Evolutionary conservation across 1,140 invertebrate species (phyloP).

Genomic region (Drosophila elegans): DNA sequence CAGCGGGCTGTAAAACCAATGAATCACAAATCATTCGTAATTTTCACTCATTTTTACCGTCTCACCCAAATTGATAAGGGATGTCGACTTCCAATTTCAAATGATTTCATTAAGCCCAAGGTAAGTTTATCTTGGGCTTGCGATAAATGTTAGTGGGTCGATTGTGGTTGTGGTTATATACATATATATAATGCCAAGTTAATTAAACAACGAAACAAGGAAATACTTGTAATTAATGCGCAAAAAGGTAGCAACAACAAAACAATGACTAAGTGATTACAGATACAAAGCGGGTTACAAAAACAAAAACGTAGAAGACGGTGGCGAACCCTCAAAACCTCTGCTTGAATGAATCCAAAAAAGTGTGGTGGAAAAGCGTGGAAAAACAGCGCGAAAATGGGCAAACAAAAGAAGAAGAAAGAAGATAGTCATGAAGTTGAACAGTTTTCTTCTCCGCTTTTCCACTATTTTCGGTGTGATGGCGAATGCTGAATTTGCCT

Average conservation of each 20-base stretch:
- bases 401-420: slow-evolving; percentile 43
- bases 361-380: slow-evolving; percentile 59
- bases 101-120: slow-evolving; percentile 53
- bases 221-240: slow-evolving; percentile 73
- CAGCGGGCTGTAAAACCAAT: slow-evolving; percentile 1
- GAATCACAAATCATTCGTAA: slow-evolving; percentile 21
- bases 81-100: slow-evolving; percentile 14
- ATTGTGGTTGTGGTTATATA: slow-evolving; percentile 28
- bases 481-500: slow-evolving; percentile 62
- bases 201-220: slow-evolving; percentile 59
- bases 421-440: slow-evolving; percentile 35
- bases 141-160: slow-evolving; percentile 63
- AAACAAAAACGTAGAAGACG: slow-evolving; percentile 14
- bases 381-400: slow-evolving; percentile 41
- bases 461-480: slow-evolving; percentile 7
- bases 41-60: slow-evolving; percentile 5
- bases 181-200: slow-evolving; percentile 19
- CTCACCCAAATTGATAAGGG: slow-evolving; percentile 27
- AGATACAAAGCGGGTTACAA: slow-evolving; percentile 54
- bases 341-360: slow-evolving; percentile 62
- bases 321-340: slow-evolving; percentile 42
- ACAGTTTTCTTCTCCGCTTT: slow-evolving; percentile 28
- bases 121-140: slow-evolving; percentile 40
- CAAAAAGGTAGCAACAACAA: slow-evolving; percentile 56
- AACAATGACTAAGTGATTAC: slow-evolving; percentile 71